Conservation (phyloP, 2,797 vertebrate genomes). For the Microctenopoma lineatum region DNA sequence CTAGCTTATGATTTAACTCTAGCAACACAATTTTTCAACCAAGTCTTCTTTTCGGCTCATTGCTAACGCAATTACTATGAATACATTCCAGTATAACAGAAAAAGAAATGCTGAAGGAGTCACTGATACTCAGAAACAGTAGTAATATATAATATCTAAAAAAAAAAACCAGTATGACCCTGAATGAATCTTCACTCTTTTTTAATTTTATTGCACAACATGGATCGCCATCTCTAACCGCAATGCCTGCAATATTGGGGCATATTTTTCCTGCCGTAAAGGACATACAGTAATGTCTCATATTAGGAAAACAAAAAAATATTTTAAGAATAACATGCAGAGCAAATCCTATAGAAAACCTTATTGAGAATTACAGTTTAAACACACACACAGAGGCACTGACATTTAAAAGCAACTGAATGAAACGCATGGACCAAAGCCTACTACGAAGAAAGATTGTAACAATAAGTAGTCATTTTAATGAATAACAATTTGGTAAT, state of each 20-base stretch:
- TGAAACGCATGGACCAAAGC: not conserved
- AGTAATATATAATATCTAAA: too few species aligned
- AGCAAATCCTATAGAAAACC: conserved; percentile 6
- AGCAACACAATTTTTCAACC: too few species aligned
- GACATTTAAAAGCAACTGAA: conserved; percentile 5
- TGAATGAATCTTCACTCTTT: conserved; percentile 7
- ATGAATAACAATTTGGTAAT: not conserved
- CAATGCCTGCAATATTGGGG: conserved; percentile 21
- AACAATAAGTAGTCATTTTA: not conserved
- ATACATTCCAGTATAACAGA: not conserved
- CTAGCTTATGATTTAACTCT: too few species aligned
- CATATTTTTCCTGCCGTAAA: conserved; percentile 21
- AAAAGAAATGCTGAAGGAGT: not conserved
- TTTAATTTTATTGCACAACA: conserved; percentile 57
- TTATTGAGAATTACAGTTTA: not conserved
- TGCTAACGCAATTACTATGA: too few species aligned
- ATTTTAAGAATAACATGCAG: conserved; percentile 32
- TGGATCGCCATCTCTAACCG: conserved; percentile 11
- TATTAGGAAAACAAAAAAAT: not conserved
- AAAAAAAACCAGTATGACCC: not conserved
- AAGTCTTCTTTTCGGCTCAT: too few species aligned
- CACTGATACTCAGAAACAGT: not conserved
- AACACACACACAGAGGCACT: conserved; percentile 39
- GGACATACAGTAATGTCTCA: conserved; percentile 11
- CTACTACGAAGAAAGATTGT: not conserved